Evolutionary conservation across 2,797 vertebrate genomes (phyloP), one percentile per base, ranked within the genome.

Genomic region (Salmo trutta): DNA sequence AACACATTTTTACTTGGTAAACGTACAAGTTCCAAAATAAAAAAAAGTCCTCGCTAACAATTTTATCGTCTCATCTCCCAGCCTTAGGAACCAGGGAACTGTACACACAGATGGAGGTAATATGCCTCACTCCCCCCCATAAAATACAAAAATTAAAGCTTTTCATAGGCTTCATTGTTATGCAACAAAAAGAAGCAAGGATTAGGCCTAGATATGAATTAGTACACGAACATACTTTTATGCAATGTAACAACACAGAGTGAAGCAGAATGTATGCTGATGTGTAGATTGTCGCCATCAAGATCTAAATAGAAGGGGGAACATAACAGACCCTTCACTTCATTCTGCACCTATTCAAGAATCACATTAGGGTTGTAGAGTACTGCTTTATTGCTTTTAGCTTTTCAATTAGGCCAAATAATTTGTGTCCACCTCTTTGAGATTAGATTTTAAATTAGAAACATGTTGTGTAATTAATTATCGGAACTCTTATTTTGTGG

Each of bases 361-460:
- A 89, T 75, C 83, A 76, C 88, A 91, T 92, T 92, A 91, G 78
- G 84, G 78, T 82, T 75, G 77, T 29, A 16, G 81, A 87, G 79
- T 81, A 83, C 79, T 70, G 56, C 87, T 89, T 90, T 89, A 91
- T 91, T 87, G 85, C 91, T 87, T 87, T 92, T 84, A 89, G 88
- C 86, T 92, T 92, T 91, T 90, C 91, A 92, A 93, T 93, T 93
- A 92, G 86, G 76, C 67, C 75, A 78, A 79, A 91, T 88, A 88
- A 93, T 92, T 92, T 91, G 88, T 91, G 88, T 90, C 88, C 89
- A 90, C 87, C 88, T 91, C 85, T 81, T 87, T 90, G 90, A 89
- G 90, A 93, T 93, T 90, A 90, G 88, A 92, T 91, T 93, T 87
- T 89, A 92, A 93, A 93, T 92, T 87, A 91, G 89, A 93, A 93